Conservation (phyloP, 2,113 vertebrate genomes). For the Lophotis ruficrista region DNA sequence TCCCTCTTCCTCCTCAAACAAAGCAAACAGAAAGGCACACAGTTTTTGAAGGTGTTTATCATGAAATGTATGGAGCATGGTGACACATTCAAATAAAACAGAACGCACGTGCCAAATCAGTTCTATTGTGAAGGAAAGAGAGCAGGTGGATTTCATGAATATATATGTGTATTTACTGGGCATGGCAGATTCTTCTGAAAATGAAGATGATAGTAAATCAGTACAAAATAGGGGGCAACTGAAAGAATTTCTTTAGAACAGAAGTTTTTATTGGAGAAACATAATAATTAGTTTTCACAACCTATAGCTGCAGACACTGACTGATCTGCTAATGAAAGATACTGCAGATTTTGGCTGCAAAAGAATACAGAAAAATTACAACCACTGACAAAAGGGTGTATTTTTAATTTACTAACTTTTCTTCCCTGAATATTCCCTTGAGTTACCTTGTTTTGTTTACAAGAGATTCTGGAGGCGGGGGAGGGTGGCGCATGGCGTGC, state of each 20-base stretch:
- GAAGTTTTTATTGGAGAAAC: constrained; percentile 62
- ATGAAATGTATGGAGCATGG: neutral
- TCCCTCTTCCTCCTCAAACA: neutral
- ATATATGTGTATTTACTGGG: constrained; percentile 1
- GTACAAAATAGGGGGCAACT: constrained; percentile 30
- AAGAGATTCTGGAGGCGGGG: constrained; percentile 11
- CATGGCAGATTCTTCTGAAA: neutral
- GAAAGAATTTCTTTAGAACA: constrained; percentile 41
- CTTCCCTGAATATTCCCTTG: constrained; percentile 23
- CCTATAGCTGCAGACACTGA: neutral
- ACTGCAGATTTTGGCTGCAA: neutral
- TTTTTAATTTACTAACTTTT: constrained; percentile 57
- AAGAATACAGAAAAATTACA: constrained; percentile 52
- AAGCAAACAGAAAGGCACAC: constrained; percentile 8
- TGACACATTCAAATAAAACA: neutral
- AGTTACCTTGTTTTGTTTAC: constrained; percentile 66
- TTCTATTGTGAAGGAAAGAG: constrained; percentile 43
- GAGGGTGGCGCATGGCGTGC: constrained; percentile 37
- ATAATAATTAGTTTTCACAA: neutral
- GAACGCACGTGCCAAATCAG: constrained; percentile 41
- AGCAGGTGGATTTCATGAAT: constrained; percentile 68
- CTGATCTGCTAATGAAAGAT: constrained; percentile 33
- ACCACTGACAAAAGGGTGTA: neutral
- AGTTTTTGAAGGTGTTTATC: constrained; percentile 32
- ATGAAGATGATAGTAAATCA: constrained; percentile 2